Base-by-base conservation (phyloP, 2,113 vertebrate genomes). In the Indicator maculatus region DNA sequence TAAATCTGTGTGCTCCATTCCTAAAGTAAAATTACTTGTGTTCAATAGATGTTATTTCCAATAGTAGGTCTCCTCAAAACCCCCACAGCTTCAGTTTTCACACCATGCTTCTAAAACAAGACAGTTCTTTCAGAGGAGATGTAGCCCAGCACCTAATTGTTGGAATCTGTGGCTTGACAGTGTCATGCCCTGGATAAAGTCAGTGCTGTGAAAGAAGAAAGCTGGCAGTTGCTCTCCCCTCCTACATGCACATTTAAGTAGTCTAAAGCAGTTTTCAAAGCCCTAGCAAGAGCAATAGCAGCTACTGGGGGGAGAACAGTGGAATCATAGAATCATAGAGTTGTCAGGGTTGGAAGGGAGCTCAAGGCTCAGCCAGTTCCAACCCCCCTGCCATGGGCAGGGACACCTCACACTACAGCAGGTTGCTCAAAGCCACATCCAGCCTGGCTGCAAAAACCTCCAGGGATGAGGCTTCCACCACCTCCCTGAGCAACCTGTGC, bases 231-330 rank as follows among this genome's bases (percentile, higher is more conserved):
- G 5, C 53, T n/a, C 7, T 61, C n/a, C 44, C 28, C 39, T 52
- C 27, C 53, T 17, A 2, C 3, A 0, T 1, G 31, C 53, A 44
- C 58, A 12, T 12, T 69, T 9, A 12, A 39, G 16, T 2, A 31
- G 45, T 8, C 30, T 17, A 11, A 5, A 38, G 56, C 8, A 4
- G 11, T 5, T 83, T 75, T 30, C 44, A 80, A 52, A 12, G 16
- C 86, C 44, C 38, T 16, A 33, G 52, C 23, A 55, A 56, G 28
- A 72, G 71, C 53, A 16, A 8, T 0, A 53, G 60, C 6, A 47
- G 44, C 41, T 83, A 8, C 47, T 27, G 67, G 7, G 39, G 16
- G 17, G 36, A 50, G 39, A 66, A 16, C 17, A 16, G 44, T 26
- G 39, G 30, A 19, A 44, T 44, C 41, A 44, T 44, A 44, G 41